phyloP scores from a whole-genome alignment of 2,888 invertebrate genomes.

The Agonopterix heracliana region DNA sequence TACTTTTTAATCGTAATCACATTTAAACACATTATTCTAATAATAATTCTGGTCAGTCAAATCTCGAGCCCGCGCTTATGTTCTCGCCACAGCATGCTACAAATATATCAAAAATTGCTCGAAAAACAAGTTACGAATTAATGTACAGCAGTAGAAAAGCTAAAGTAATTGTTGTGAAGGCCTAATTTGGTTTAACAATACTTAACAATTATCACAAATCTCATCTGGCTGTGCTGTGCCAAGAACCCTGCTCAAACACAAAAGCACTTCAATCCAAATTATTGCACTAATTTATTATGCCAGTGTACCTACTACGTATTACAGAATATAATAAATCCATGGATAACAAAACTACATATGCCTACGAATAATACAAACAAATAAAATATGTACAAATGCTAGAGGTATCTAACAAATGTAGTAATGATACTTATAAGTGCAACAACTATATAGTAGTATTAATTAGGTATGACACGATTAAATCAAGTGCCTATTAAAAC shows the following conservation, averaged over 20 bases:
- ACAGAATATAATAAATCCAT: slow-evolving; percentile 7
- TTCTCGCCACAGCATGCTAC: slow-evolving; percentile 53
- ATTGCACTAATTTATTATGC: slow-evolving; percentile 8
- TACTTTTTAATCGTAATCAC: slow-evolving; percentile 32
- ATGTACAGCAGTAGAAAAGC: slow-evolving; percentile 6
- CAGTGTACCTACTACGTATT: slow-evolving; percentile 8
- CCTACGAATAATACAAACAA: not conserved
- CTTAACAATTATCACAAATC: slow-evolving; percentile 7
- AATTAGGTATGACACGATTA: too few relatives aligned
- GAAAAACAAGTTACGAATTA: slow-evolving; percentile 7
- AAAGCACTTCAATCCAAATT: slow-evolving; percentile 13
- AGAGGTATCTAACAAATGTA: too few relatives aligned
- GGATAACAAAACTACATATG: slow-evolving; percentile 6
- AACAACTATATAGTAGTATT: too few relatives aligned
- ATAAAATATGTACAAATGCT: not conserved
- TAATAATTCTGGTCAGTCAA: slow-evolving; percentile 61
- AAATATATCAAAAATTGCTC: slow-evolving; percentile 20
- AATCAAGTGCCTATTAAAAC: not conserved
- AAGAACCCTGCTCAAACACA: slow-evolving; percentile 13
- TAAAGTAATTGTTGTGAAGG: slow-evolving; percentile 1
- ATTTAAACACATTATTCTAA: slow-evolving; percentile 55
- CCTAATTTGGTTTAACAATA: slow-evolving; percentile 1
- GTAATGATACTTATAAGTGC: too few relatives aligned
- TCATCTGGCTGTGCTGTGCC: slow-evolving; percentile 12
- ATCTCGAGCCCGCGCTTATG: slow-evolving; percentile 39